These are phyloP conservation scores for Alca torda DNA, from an alignment of 2,797 vertebrate species.

Conservation along the genomic window DNA sequence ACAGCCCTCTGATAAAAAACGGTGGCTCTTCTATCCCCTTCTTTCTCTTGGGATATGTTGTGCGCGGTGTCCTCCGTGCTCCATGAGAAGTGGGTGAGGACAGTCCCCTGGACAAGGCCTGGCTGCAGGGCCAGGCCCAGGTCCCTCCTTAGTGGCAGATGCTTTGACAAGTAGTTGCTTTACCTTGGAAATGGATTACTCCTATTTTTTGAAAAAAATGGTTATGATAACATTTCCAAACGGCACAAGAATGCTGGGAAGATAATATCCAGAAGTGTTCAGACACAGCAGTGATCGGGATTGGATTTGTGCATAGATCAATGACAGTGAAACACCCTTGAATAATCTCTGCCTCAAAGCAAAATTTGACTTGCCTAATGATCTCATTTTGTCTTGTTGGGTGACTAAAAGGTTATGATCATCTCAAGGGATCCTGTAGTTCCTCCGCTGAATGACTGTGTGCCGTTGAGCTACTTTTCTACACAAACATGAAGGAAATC, in stretches of 20 bases:
- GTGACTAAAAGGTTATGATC: not conserved
- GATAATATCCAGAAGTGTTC: not conserved
- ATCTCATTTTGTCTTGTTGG: conserved; percentile 22
- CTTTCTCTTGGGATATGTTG: not conserved
- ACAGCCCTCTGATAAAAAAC: not conserved
- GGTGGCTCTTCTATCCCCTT: not conserved
- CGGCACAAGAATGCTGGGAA: not conserved
- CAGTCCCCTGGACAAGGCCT: not conserved
- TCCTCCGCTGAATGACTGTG: not conserved
- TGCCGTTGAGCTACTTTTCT: not conserved
- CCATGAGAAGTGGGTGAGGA: not conserved
- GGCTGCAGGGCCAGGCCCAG: not conserved
- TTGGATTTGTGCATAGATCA: not conserved
- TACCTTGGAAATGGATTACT: not conserved
- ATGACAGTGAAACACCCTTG: not conserved
- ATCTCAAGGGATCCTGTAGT: not conserved
- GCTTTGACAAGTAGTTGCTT: not conserved
- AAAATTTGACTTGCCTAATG: conserved; percentile 30
- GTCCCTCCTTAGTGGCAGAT: not conserved
- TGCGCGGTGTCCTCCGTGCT: not conserved
- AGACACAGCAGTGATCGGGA: not conserved
- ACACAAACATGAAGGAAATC: not conserved
- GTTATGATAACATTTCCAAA: not conserved
- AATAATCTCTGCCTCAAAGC: conserved; percentile 47
- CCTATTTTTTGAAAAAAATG: not conserved